Base-by-base conservation (phyloP, 2,888 invertebrate species). In the Andrena chrysosceles region DNA sequence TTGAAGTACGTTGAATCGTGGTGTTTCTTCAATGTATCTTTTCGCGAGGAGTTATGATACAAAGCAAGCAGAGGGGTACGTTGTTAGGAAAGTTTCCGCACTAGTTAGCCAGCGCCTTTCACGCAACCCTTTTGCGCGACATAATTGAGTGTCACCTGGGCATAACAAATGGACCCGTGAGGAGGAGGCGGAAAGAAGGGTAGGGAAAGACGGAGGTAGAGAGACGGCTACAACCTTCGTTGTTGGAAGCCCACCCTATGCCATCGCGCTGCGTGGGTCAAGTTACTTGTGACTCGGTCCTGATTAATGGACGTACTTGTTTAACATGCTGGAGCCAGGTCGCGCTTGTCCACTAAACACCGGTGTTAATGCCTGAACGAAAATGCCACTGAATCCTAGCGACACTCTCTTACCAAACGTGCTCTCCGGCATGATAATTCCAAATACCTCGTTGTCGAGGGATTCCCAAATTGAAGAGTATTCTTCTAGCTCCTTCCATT, bases 121-220 rank as follows among this genome's bases (percentile, higher is more conserved):
- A 86, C 81, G 85, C 86, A 89, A 89, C 88, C 89, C 91, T 91
- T 90, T 91, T 87, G 81, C 88, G 87, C 87, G 88, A 91, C 90
- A 92, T 93, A 93, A 93, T 93, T 92, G 91, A 91, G 93, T 93
- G 93, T 93, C 92, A 92, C 91, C 91, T 91, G 91, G 92, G 90
- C 89, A 91, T 93, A 93, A 93, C 91, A 92, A 93, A 93, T 93
- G 93, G 91, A 92, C 90, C 90, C 85, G 73, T 77, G 85, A 85
- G 88, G 85, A 71, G 84, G 80, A 33, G 81, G 64, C 62, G 85
- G 84, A 77, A 81, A 84, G 87, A 77, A 78, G 80, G 82, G 74
- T 60, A 29, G 80, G 76, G 81, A 78, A 78, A 82, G 84, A 77
- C 78, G 76, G 75, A 85, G 75, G 87, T 20, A 73, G 72, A 70